phyloP scores from a whole-genome alignment of 2,797 vertebrate species.

The Podarcis lilfordi region DNA sequence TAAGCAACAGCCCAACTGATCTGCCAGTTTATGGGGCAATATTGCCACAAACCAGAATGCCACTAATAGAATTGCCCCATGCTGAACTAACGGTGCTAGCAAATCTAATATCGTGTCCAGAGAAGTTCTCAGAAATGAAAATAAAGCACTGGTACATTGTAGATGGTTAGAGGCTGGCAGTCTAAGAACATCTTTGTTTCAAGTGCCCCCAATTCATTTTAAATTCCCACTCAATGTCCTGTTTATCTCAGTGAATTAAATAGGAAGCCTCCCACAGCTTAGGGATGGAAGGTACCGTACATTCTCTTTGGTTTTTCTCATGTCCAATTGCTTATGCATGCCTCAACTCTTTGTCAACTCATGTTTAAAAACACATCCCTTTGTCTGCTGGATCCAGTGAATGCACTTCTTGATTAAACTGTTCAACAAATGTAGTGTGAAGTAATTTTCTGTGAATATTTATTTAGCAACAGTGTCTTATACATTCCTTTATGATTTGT shows the following conservation, averaged over 20 bases:
- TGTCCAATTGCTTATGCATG: constrained; percentile 35
- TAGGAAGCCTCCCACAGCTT: constrained; percentile 23
- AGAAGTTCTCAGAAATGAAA: not conserved
- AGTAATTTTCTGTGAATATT: not conserved
- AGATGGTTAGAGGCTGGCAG: not conserved
- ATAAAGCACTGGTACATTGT: not conserved
- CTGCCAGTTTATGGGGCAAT: not conserved
- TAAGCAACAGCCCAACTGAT: not conserved
- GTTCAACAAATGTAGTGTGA: constrained; percentile 12
- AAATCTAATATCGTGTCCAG: not conserved
- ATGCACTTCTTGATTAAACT: constrained; percentile 2
- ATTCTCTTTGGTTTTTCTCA: constrained; percentile 20
- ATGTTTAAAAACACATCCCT: constrained; percentile 29
- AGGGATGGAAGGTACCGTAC: not conserved
- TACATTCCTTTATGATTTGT: not conserved
- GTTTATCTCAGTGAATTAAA: constrained; percentile 30
- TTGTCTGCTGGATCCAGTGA: constrained; percentile 22
- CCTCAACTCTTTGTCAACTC: constrained; percentile 27
- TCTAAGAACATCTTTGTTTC: not conserved
- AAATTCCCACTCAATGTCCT: not conserved
- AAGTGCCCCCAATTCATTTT: not conserved
- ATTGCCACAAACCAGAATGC: not conserved
- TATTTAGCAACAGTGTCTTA: not conserved
- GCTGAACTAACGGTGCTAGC: not conserved
- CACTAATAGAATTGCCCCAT: not conserved